Base-by-base conservation (phyloP, 2,113 vertebrate species). In the Caranx melampygus region DNA sequence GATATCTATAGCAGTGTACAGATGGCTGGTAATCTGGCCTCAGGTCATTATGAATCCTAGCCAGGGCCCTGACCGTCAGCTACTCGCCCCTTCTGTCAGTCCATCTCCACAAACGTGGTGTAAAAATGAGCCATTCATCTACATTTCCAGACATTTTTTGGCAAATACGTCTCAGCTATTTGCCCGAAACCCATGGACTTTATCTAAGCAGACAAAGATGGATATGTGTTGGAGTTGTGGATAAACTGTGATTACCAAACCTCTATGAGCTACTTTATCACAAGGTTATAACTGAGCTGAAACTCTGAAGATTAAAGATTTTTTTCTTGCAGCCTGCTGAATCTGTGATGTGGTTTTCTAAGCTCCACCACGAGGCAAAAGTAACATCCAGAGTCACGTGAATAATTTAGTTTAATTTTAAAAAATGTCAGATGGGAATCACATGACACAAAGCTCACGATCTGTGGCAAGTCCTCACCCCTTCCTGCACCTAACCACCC, bases 21-120 rank as follows among this genome's bases (percentile, higher is more conserved):
- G 92, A 93, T 93, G 91, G 91, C 85, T 88, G 86, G 77, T 92
- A 90, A 92, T 93, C 88, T 92, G 86, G 91, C 91, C 87, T 35
- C 66, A 64, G 88, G 92, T 92, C 91, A 83, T 91, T 92, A 85
- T 93, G 89, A 93, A 91, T 89, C 82, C 82, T 65, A 26, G 91
- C 92, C 91, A 92, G 82, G 66, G 74, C 84, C 88, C 65, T 90
- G 85, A 89, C 91, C 91, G 40, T 78, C 6, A 59, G 89, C 85
- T 83, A 86, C 75, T 82, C 68, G 82, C 60, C 70, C 91, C 89
- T 79, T 93, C 89, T 91, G 92, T 92, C 88, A 81, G 84, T 82
- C 78, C 87, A 80, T 89, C 79, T 85, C 87, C 54, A 65, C 86
- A 75, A 93, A 88, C 35, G 47, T 83, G 79, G 80, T 61, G 75